Evolutionary conservation across 2,888 invertebrate genomes (phyloP).

Genomic region (Cantharis rustica): DNA sequence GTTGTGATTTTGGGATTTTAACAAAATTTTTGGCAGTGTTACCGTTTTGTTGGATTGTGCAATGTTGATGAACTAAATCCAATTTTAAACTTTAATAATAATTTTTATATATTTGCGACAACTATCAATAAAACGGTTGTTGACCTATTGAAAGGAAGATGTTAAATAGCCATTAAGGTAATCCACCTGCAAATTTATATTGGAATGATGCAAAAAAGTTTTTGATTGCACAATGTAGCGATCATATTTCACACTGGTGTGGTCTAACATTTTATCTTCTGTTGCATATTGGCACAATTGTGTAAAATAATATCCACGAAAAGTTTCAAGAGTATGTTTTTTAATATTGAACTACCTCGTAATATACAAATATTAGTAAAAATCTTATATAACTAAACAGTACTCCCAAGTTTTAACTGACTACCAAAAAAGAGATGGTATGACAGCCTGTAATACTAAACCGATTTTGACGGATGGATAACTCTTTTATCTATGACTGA

Average conservation of each 20-base stretch:
- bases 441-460: too few relatives aligned
- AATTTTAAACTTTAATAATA: not conserved
- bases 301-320: too few relatives aligned
- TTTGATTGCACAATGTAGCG: not conserved
- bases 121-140: not conserved
- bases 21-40: not conserved
- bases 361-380: too few relatives aligned
- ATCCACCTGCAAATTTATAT: not conserved
- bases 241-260: not conserved
- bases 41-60: not conserved
- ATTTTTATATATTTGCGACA: not conserved
- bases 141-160: not conserved
- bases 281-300: not conserved
- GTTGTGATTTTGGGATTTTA: not conserved
- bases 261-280: not conserved
- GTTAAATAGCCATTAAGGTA: not conserved
- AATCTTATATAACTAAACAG: too few relatives aligned
- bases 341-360: too few relatives aligned
- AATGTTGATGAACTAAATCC: not conserved
- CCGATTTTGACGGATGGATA: too few relatives aligned
- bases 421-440: too few relatives aligned
- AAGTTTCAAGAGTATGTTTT: not conserved
- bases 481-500: too few relatives aligned
- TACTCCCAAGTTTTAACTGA: too few relatives aligned
- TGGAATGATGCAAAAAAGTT: not conserved